phyloP scores from a whole-genome alignment of 2,797 vertebrate genomes.

The Pachyuromys duprasi region DNA sequence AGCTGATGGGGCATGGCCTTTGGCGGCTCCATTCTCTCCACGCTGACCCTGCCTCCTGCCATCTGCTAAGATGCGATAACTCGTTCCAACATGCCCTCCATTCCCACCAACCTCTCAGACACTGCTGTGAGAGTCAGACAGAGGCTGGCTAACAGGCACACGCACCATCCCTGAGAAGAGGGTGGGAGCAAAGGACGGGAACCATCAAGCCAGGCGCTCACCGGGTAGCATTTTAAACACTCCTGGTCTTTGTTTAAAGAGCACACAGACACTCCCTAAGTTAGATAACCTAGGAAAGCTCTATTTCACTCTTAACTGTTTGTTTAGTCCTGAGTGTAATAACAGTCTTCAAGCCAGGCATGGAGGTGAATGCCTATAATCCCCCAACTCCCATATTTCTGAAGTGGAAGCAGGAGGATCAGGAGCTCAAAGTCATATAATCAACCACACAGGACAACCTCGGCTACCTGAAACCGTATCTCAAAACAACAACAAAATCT shows the following conservation, averaged over 20 bases:
- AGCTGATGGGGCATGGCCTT: neutral
- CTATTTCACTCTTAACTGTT: neutral
- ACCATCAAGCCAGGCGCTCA: neutral
- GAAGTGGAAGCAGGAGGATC: neutral
- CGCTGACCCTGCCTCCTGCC: neutral
- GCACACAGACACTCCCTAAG: neutral
- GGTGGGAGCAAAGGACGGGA: neutral
- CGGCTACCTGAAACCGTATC: neutral
- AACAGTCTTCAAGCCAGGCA: neutral
- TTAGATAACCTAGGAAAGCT: neutral
- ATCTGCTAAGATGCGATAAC: neutral
- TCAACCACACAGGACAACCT: neutral
- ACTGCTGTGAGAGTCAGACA: neutral
- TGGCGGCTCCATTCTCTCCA: neutral
- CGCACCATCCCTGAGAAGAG: neutral
- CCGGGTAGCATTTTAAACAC: neutral
- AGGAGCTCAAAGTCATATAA: neutral
- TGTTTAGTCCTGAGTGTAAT: neutral
- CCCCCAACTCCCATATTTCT: neutral
- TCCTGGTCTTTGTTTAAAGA: neutral
- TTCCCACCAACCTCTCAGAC: neutral
- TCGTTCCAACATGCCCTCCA: neutral
- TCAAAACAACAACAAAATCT: neutral
- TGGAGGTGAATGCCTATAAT: neutral
- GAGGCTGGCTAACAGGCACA: neutral